Percentiles rank a stretch among this genome's conserved stretches.
phyloP scores from a whole-genome alignment of 2,888 invertebrate genomes.

The Leptogaster cylindrica region DNA sequence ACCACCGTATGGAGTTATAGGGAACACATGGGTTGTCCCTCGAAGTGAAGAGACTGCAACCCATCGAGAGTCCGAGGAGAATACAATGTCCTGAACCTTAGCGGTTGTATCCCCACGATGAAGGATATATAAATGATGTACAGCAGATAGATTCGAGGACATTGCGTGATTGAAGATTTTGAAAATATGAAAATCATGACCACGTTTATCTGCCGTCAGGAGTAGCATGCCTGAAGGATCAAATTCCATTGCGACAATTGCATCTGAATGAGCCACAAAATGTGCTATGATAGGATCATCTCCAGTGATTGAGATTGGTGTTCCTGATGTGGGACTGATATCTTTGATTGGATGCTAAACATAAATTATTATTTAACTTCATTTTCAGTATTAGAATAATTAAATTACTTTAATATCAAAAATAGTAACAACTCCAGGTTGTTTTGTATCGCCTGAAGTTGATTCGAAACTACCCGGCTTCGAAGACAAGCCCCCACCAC shows the following conservation, averaged over 20 bases:
- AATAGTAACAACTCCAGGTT: slow-evolving; percentile 88
- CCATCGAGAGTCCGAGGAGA: slow-evolving; percentile 95
- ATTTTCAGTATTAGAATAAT: background rate
- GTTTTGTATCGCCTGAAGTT: slow-evolving; percentile 67
- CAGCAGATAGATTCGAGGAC: slow-evolving; percentile 83
- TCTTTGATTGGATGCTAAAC: slow-evolving; percentile 58
- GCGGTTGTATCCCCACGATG: slow-evolving; percentile 96
- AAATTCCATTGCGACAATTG: slow-evolving; percentile 87
- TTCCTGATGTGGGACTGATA: slow-evolving; percentile 58
- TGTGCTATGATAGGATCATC: slow-evolving; percentile 83
- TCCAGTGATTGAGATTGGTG: slow-evolving; percentile 59
- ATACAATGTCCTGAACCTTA: slow-evolving; percentile 90
- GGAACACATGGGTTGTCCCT: slow-evolving; percentile 98
- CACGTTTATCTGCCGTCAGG: slow-evolving; percentile 88
- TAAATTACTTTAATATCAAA: slow-evolving; percentile 76
- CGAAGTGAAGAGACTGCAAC: slow-evolving; percentile 93
- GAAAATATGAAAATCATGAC: slow-evolving; percentile 96
- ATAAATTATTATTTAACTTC: background rate
- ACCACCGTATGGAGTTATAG: slow-evolving; percentile 95
- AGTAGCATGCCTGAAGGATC: slow-evolving; percentile 89
- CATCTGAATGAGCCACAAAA: slow-evolving; percentile 86
- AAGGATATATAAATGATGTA: slow-evolving; percentile 93
- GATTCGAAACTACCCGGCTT: slow-evolving; percentile 64
- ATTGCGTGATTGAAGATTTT: slow-evolving; percentile 91
- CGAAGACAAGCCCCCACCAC: slow-evolving; percentile 57